Conservation (phyloP, 2,797 vertebrate species). For the Vespertilio murinus region DNA sequence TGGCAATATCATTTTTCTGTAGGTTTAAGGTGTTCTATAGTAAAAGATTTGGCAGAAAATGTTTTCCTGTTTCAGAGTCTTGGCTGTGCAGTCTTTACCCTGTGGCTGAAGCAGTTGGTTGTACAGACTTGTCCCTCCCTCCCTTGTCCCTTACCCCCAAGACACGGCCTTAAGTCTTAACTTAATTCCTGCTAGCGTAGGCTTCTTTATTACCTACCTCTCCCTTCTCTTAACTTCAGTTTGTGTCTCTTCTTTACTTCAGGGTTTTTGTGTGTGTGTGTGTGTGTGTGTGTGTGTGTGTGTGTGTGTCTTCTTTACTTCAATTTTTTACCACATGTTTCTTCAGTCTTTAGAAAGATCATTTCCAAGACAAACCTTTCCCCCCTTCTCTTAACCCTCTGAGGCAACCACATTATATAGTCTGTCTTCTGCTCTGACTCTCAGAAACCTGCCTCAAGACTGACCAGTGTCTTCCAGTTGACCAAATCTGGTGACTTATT, state of each 20-base stretch:
- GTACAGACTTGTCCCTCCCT: background rate
- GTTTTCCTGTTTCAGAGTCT: background rate
- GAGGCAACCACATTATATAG: background rate
- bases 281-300: too few species aligned
- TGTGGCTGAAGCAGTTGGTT: background rate
- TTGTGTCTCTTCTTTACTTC: background rate
- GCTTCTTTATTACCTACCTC: too few species aligned
- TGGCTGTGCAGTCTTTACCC: background rate
- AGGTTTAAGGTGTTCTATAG: background rate
- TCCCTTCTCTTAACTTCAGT: background rate
- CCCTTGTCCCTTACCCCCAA: background rate
- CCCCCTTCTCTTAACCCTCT: background rate
- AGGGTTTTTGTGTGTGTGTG: too few species aligned
- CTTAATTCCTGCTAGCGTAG: background rate
- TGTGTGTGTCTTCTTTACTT: background rate
- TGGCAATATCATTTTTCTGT: background rate
- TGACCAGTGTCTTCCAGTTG: background rate
- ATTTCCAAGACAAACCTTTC: background rate
- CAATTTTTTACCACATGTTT: too few species aligned
- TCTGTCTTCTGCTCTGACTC: background rate
- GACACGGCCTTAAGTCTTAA: background rate
- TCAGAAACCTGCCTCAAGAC: background rate
- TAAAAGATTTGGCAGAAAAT: background rate
- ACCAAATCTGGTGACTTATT: background rate
- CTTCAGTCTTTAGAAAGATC: background rate